phyloP scores from a whole-genome alignment of 2,888 invertebrate species.

The Minunthozetes semirufus region DNA sequence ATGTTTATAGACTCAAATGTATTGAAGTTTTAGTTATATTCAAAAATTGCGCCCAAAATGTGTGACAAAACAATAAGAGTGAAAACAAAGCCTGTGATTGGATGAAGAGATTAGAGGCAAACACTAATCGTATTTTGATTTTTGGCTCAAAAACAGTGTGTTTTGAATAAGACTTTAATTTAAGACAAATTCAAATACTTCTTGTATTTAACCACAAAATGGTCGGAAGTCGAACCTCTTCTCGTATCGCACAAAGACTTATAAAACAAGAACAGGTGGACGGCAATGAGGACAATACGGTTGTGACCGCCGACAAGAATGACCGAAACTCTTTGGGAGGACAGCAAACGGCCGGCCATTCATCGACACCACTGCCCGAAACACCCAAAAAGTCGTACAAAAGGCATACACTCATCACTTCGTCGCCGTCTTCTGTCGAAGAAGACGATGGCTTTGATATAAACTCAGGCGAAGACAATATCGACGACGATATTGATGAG shows the following conservation, averaged over 20 bases:
- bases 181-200: background rate
- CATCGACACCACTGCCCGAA: background rate
- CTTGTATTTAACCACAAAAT: background rate
- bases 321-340: background rate
- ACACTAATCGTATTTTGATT: constrained; percentile 14
- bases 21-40: background rate
- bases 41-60: background rate
- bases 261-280: constrained; percentile 12
- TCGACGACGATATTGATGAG: background rate
- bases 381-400: background rate
- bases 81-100: background rate
- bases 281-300: background rate
- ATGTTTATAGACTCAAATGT: no score
- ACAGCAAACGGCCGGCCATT: background rate
- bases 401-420: constrained; percentile 8
- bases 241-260: constrained; percentile 24
- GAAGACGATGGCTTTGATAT: constrained; percentile 2
- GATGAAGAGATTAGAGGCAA: background rate
- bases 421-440: constrained; percentile 25
- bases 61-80: background rate
- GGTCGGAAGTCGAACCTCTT: constrained; percentile 17
- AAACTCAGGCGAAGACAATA: background rate
- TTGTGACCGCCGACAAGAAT: background rate
- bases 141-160: constrained; percentile 1
- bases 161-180: background rate